Conservation (phyloP, 1,140 invertebrate genomes). For the Drosophila ohnishii region DNA sequence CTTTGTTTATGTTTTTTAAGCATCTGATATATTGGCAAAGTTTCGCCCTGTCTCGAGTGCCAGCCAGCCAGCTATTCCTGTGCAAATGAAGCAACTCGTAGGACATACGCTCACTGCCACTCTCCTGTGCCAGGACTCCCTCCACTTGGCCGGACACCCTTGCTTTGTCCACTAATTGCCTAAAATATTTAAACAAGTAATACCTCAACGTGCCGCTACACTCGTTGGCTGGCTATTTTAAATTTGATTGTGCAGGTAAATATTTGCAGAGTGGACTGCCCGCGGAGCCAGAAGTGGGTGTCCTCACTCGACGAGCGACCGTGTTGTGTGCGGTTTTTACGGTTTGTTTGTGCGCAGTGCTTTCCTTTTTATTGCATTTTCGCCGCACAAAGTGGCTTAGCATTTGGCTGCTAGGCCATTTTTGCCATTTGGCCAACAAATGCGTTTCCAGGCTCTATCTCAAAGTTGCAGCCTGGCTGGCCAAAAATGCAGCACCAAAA, state of each 20-base stretch:
- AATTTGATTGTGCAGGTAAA: slow-evolving; percentile 78
- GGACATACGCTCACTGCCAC: slow-evolving; percentile 22
- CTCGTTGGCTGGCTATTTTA: slow-evolving; percentile 57
- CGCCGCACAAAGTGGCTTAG: slow-evolving; percentile 70
- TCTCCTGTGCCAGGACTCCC: neutral
- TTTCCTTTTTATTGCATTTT: slow-evolving; percentile 67
- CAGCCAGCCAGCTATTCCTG: slow-evolving; percentile 9
- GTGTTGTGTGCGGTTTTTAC: slow-evolving; percentile 72
- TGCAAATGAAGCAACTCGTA: slow-evolving; percentile 70
- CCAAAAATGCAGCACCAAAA: slow-evolving; percentile 21
- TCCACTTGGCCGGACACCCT: slow-evolving; percentile 11
- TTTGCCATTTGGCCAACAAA: slow-evolving; percentile 49
- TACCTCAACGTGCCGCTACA: slow-evolving; percentile 39
- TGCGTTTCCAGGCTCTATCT: slow-evolving; percentile 67
- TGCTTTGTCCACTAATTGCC: slow-evolving; percentile 68
- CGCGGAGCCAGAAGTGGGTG: neutral
- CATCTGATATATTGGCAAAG: slow-evolving; percentile 78
- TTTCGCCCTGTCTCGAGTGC: slow-evolving; percentile 52
- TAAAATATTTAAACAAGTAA: slow-evolving; percentile 79
- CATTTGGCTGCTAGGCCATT: slow-evolving; percentile 47
- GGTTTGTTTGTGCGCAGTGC: slow-evolving; percentile 71
- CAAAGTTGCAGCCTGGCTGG: slow-evolving; percentile 40
- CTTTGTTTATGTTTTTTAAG: slow-evolving; percentile 74
- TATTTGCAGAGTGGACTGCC: slow-evolving; percentile 49
- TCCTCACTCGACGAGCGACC: slow-evolving; percentile 12